phyloP scores from a whole-genome alignment of 92 coral and sea anemone genomes.

The Galaxea fascicularis region DNA sequence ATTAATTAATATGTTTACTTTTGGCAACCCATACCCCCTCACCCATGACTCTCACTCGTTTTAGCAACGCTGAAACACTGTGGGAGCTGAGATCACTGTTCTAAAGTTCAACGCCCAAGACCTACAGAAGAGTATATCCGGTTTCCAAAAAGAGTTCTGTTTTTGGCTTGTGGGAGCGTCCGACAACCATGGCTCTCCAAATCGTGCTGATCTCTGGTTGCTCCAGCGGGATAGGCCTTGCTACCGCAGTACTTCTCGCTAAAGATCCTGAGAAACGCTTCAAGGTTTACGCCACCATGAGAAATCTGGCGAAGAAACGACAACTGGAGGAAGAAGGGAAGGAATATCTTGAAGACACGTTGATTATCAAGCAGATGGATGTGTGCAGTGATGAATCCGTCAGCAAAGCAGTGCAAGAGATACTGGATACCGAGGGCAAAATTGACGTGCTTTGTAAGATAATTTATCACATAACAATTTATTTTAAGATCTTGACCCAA shows the following conservation, averaged over 20 bases:
- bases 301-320: constrained; percentile 86
- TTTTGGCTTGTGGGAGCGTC: neutral
- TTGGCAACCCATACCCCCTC: too few relatives aligned
- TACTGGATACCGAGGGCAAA: constrained; percentile 80
- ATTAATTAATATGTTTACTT: too few relatives aligned
- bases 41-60: too few relatives aligned
- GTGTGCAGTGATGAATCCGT: constrained; percentile 92
- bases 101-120: too few relatives aligned
- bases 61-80: too few relatives aligned
- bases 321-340: constrained; percentile 78
- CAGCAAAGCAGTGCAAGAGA: constrained; percentile 69
- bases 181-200: constrained; percentile 63
- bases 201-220: constrained; percentile 92
- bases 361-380: constrained; percentile 80
- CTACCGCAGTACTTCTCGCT: constrained; percentile 88
- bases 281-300: constrained; percentile 96
- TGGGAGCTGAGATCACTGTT: too few relatives aligned
- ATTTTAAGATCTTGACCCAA: neutral
- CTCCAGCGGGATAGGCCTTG: constrained; percentile 92
- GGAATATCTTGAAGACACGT: constrained; percentile 75
- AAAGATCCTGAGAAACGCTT: constrained; percentile 87
- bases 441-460: constrained; percentile 71
- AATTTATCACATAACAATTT: too few relatives aligned
- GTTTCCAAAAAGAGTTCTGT: neutral
- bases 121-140: too few relatives aligned